Evolutionary conservation across 1,140 invertebrate species (phyloP), one percentile per base, ranked within the genome.

Genomic region (Anoplophora glabripennis): DNA sequence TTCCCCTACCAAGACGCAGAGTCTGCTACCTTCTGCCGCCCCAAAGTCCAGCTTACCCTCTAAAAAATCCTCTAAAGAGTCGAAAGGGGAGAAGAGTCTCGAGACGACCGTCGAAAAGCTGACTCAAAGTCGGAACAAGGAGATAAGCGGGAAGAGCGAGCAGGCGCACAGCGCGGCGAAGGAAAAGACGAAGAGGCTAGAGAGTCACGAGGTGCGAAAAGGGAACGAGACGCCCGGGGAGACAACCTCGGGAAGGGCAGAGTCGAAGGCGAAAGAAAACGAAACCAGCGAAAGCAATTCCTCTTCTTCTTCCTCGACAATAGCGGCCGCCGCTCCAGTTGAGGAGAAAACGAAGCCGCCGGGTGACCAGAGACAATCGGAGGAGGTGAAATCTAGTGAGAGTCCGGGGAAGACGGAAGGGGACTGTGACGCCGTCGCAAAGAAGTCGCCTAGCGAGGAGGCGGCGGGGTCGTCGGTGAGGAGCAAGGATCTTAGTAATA

Each of bases 61-160:
- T 17, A 61, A 68, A 63, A 59, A 63, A 53, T 33, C 46, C 8
- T 17, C 48, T 14, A 21, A 71, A 57, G 18, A 68, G 72, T 10
- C 54, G 40, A 76, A 75, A 60, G 66, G 51, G 28, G 73, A 74
- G 35, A 75, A 76, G 54, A 73, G 73, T 52, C 54, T 73, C 15
- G 69, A 75, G 28, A 72, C 66, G 33, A 65, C 71, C 3, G 63
- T 75, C 10, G 72, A 73, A 40, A 75, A 75, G 46, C 42, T 75
- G 11, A 71, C 65, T 7, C 70, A 72, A 44, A 74, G 63, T 51
- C 62, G 63, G 40, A 57, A 52, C 9, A 61, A 67, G 55, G 59
- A 55, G 15, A 53, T 46, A n/a, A n/a, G 33, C 12, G 21, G 33
- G 15, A 60, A 48, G 17, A 54, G 35, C 12, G 10, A 46, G 28